Evolutionary conservation across 2,888 invertebrate genomes (phyloP).

Genomic region (Lepidochrysops patricia): DNA sequence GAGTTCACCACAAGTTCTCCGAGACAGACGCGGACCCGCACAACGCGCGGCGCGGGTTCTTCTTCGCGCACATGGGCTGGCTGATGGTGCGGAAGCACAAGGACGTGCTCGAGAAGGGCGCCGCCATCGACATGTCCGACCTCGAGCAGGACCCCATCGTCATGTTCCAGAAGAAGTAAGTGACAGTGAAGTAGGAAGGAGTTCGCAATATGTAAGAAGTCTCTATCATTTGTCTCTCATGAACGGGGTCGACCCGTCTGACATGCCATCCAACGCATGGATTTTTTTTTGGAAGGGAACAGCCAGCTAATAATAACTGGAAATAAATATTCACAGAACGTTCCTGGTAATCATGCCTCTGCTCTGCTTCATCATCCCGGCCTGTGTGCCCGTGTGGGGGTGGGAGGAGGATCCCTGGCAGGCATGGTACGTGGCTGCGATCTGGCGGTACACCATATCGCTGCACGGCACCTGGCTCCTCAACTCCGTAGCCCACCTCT

Average conservation of each 20-base stretch:
- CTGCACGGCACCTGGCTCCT: slow-evolving; percentile 94
- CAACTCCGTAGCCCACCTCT: slow-evolving; percentile 94
- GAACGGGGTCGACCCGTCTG: too few species aligned
- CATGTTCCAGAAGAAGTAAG: slow-evolving; percentile 89
- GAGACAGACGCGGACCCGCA: slow-evolving; percentile 94
- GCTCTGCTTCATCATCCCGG: slow-evolving; percentile 86
- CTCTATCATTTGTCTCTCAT: too few species aligned
- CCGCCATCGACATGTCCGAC: slow-evolving; percentile 88
- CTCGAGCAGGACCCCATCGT: slow-evolving; percentile 88
- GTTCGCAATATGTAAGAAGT: too few species aligned
- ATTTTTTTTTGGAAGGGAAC: too few species aligned
- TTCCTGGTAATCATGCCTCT: slow-evolving; percentile 85
- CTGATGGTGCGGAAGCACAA: slow-evolving; percentile 90
- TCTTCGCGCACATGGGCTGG: slow-evolving; percentile 97
- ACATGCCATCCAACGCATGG: too few species aligned
- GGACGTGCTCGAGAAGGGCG: slow-evolving; percentile 89
- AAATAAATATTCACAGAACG: too few species aligned
- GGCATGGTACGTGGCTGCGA: slow-evolving; percentile 83
- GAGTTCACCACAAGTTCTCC: slow-evolving; percentile 92
- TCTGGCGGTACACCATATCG: slow-evolving; percentile 84
- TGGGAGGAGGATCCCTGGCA: slow-evolving; percentile 84
- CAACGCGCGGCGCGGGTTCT: slow-evolving; percentile 91
- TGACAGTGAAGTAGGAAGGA: slow-evolving; percentile 18
- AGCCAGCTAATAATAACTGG: too few species aligned
- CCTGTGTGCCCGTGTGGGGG: slow-evolving; percentile 81